A percentile compares a stretch with the other conserved stretches of the same genome.
phyloP scores from a whole-genome alignment of 2,113 vertebrate genomes.

The Todiramphus chloris region DNA sequence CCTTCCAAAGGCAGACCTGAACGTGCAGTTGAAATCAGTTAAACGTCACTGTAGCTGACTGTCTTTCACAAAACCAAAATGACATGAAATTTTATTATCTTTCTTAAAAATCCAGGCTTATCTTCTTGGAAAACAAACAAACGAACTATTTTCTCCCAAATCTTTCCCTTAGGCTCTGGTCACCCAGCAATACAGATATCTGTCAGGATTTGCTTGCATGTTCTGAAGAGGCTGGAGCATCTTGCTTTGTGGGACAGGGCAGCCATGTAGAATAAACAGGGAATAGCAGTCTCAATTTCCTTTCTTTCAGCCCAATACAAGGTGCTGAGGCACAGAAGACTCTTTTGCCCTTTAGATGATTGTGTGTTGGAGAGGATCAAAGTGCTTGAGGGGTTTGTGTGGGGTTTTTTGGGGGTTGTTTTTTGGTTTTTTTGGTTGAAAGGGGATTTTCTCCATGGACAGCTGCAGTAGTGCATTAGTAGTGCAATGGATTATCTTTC shows the following conservation, averaged over 20 bases:
- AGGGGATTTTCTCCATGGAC: conserved; percentile 67
- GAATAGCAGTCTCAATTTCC: conserved; percentile 46
- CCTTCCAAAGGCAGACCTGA: neutral
- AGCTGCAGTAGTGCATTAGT: conserved; percentile 67
- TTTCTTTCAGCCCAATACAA: conserved; percentile 40
- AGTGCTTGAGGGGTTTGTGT: conserved; percentile 18
- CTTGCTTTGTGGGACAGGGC: neutral
- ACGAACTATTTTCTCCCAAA: neutral
- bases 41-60: neutral
- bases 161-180: neutral
- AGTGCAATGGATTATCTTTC: conserved; percentile 68
- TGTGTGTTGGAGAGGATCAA: conserved; percentile 68
- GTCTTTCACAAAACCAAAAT: neutral
- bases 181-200: neutral
- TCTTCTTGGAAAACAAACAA: neutral
- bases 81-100: neutral
- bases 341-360: conserved; percentile 65
- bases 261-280: conserved; percentile 52
- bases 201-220: neutral
- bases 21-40: neutral
- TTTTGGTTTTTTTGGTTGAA: neutral
- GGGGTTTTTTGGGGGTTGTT: neutral
- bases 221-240: neutral
- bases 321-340: conserved; percentile 34
- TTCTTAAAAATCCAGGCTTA: neutral